Percentiles rank a stretch among this genome's conserved stretches.
These are phyloP conservation scores for Rhea americana DNA, from an alignment of 2,113 vertebrate genomes.

Conservation along the genomic window DNA sequence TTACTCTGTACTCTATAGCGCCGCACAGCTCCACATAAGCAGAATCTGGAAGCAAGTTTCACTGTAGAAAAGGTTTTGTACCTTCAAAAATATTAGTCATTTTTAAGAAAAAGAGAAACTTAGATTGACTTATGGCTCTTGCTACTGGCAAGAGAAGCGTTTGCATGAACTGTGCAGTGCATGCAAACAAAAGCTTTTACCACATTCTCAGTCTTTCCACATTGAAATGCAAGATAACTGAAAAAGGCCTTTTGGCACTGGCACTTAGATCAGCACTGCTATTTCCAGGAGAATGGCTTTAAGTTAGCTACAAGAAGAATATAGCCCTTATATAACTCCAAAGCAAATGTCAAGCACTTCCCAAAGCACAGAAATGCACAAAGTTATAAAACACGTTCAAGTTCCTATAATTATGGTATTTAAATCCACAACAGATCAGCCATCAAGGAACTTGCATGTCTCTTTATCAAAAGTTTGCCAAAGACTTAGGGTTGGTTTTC, in stretches of 20 bases:
- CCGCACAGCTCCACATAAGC: fast-evolving
- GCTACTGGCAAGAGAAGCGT: fast-evolving
- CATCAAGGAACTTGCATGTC: neutral
- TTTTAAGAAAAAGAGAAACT: neutral
- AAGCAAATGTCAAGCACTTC: neutral
- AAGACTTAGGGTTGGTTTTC: neutral
- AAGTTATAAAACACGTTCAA: neutral
- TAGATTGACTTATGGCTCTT: neutral
- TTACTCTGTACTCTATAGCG: neutral
- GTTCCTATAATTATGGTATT: neutral
- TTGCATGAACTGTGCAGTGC: neutral
- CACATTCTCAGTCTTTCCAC: neutral
- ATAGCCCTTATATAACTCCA: neutral
- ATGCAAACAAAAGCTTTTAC: neutral
- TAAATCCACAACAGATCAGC: neutral
- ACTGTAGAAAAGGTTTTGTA: neutral
- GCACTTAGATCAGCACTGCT: neutral
- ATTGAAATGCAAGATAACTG: neutral
- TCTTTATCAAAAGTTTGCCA: conserved; percentile 11
- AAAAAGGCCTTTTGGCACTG: neutral
- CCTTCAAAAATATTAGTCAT: neutral
- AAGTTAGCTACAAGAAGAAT: neutral
- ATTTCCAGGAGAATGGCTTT: neutral
- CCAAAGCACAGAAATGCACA: fast-evolving
- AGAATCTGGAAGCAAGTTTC: neutral